Evolutionary conservation across 2,113 vertebrate genomes (phyloP), one percentile per base, ranked within the genome.

Genomic region (Zosterops lateralis): DNA sequence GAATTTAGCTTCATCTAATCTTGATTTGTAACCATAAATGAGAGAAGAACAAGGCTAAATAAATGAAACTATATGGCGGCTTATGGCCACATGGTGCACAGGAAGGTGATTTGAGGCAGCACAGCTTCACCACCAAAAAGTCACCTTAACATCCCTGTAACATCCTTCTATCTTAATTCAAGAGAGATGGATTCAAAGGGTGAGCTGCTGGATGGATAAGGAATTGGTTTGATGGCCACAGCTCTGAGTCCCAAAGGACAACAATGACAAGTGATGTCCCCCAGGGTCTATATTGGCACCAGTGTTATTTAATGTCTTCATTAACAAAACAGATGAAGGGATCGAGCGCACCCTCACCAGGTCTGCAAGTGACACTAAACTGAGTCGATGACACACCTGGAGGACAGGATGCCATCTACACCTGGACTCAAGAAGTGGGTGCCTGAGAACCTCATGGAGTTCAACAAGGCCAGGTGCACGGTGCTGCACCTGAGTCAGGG

Each of bases 201-300:
- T 12, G 3, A 45, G 5, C 14, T 54, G 19, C 3, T 47, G 9
- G 19, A 58, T 29, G 29, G 14, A 57, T 44, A 32, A 50, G 44
- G 44, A 79, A 50, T 32, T 65, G 58, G 15, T 24, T 64, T 32
- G 26, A 57, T 65, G 38, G 60, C 38, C 60, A 56, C 10, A 28
- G 31, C 32, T 57, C 36, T 38, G 57, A 32, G 71, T 64, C 42
- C 22, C 0, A 0, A 29, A 5, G 8, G 34, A 62, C 18, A 64
- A 36, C 50, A 64, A 5, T 32, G 57, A 64, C 6, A 17, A 64
- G 31, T n/a, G 26, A 34, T 24, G 10, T 34, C n/a, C 38, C 11
- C 17, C 15, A n/a, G 24, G 12, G n/a, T 29, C n/a, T 2, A 0
- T 26, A 10, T 0, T 25, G 17, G 29, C 19, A 26, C 20, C 5